Evolutionary conservation across 2,113 vertebrate species (phyloP).

Genomic region (Colossoma macropomum): DNA sequence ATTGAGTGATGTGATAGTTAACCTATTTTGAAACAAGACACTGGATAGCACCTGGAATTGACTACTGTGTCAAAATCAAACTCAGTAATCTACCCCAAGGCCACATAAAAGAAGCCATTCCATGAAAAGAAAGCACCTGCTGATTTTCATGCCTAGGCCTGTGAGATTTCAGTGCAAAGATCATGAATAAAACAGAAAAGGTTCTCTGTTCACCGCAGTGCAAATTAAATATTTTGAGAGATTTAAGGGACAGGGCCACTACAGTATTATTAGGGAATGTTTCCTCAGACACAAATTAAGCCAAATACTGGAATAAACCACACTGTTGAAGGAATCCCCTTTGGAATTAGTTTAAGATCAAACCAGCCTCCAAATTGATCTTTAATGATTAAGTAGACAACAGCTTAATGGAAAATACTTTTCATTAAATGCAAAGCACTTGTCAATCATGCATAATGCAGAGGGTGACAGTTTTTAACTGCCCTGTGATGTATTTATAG

Average conservation of each 20-base stretch:
- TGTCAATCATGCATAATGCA: neutral
- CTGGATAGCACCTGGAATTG: constrained; percentile 20
- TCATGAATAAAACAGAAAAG: constrained; percentile 4
- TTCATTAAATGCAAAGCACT: neutral
- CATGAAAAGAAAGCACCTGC: constrained; percentile 3
- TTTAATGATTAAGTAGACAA: neutral
- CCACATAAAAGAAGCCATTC: constrained; percentile 11
- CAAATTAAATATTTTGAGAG: neutral
- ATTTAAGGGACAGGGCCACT: neutral
- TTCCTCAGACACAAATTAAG: neutral
- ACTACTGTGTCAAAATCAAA: constrained; percentile 1
- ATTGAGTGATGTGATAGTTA: neutral
- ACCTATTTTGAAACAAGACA: constrained; percentile 21
- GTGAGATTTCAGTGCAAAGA: constrained; percentile 20
- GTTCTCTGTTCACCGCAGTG: neutral
- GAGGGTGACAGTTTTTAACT: neutral
- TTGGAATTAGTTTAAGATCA: neutral
- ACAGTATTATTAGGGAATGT: neutral
- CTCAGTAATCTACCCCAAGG: constrained; percentile 4
- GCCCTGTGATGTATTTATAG: neutral
- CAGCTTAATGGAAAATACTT: neutral
- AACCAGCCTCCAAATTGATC: neutral
- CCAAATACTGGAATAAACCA: neutral
- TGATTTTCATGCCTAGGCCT: constrained; percentile 14
- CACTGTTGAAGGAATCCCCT: neutral